Evolutionary conservation across 2,113 vertebrate genomes (phyloP).

Genomic region (Ameiurus melas): DNA sequence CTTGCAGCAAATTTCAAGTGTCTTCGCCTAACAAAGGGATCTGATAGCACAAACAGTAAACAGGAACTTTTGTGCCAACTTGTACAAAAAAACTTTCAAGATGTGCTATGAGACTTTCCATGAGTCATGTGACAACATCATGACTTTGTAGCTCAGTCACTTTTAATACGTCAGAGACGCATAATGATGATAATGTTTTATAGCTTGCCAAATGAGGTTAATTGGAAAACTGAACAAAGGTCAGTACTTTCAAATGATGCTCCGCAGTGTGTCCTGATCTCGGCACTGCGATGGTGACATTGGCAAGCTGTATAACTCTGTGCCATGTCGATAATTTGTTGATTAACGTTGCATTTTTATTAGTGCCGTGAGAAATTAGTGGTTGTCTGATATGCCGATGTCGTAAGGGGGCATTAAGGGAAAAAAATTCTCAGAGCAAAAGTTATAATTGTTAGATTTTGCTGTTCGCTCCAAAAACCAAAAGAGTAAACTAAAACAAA

Average conservation of each 20-base stretch:
- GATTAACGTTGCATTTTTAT: neutral
- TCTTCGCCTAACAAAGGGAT: neutral
- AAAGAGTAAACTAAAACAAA: neutral
- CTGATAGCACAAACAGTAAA: conserved; percentile 11
- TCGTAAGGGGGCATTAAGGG: neutral
- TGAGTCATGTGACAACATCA: neutral
- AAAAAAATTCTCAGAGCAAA: neutral
- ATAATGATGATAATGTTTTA: neutral
- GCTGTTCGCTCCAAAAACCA: neutral
- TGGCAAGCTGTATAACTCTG: neutral
- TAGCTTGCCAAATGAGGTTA: neutral
- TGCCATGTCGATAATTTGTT: neutral
- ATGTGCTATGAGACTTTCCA: neutral
- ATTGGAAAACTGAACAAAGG: neutral
- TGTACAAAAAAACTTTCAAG: neutral
- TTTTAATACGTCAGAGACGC: neutral
- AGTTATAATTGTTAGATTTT: neutral
- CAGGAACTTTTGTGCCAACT: neutral
- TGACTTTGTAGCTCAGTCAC: neutral
- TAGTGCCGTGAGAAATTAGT: neutral
- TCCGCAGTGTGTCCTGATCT: neutral
- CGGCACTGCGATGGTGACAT: neutral
- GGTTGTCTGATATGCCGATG: neutral
- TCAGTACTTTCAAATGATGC: neutral
- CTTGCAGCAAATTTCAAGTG: neutral